Evolutionary conservation across 2,113 vertebrate genomes (phyloP).

Genomic region (Eurystomus gularis): DNA sequence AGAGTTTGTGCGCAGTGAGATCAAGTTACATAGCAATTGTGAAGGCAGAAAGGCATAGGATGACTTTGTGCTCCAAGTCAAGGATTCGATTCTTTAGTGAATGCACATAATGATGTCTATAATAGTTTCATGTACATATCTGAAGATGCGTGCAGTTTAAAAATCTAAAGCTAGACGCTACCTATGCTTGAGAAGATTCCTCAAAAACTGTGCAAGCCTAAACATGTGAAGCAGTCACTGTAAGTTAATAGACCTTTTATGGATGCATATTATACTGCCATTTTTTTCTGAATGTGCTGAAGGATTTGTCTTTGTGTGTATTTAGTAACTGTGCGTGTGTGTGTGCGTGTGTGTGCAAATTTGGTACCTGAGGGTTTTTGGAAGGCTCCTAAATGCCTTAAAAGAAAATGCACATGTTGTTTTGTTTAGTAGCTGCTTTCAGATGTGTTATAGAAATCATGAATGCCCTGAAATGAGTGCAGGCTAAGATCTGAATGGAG

Average conservation of each 20-base stretch:
- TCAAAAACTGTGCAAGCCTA: not conserved
- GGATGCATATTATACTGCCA: not conserved
- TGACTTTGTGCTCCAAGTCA: not conserved
- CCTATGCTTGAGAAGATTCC: not conserved
- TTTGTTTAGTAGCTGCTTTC: not conserved
- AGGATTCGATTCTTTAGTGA: not conserved
- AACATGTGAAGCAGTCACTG: constrained; percentile 28
- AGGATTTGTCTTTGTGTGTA: constrained; percentile 36
- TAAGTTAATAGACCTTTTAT: constrained; percentile 28
- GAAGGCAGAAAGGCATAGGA: constrained; percentile 5
- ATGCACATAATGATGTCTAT: constrained; percentile 12
- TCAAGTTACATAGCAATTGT: not conserved
- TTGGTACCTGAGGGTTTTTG: constrained; percentile 5
- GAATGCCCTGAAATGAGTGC: not conserved
- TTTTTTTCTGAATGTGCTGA: constrained; percentile 11
- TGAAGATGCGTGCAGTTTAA: not conserved
- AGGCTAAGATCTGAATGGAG: not conserved
- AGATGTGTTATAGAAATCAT: not conserved
- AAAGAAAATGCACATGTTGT: not conserved
- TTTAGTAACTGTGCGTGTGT: not conserved
- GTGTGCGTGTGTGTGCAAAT: not conserved
- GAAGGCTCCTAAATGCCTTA: constrained; percentile 11
- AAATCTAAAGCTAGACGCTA: constrained; percentile 10
- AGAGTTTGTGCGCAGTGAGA: not conserved
- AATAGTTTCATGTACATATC: constrained; percentile 11